Conservation (phyloP, 2,888 invertebrate species). For the Cecidostiba fungosa region DNA sequence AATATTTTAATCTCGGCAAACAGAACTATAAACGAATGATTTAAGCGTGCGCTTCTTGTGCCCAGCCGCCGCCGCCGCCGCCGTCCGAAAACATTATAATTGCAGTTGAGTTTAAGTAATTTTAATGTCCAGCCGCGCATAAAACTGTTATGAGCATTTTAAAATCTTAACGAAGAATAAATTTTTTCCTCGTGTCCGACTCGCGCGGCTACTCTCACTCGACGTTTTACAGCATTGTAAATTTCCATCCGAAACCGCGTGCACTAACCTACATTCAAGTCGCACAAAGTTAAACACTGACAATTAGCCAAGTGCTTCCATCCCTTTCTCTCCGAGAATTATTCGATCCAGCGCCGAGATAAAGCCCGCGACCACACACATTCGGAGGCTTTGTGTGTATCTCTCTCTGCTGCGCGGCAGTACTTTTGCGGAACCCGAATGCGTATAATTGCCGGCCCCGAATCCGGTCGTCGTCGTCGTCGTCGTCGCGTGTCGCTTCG, state of each 20-base stretch:
- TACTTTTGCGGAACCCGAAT: constrained; percentile 31
- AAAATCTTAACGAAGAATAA: constrained; percentile 60
- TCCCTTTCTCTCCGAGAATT: constrained; percentile 29
- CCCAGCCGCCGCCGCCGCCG: neutral
- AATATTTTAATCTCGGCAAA: constrained; percentile 30
- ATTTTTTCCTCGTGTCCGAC: constrained; percentile 46
- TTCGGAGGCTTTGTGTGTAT: neutral
- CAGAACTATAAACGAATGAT: constrained; percentile 48
- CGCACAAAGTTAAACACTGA: constrained; percentile 40
- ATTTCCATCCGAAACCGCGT: constrained; percentile 45
- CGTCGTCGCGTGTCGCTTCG: constrained; percentile 38
- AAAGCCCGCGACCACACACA: constrained; percentile 59
- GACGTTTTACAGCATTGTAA: constrained; percentile 60
- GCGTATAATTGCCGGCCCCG: constrained; percentile 21
- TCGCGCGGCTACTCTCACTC: neutral
- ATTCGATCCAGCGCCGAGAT: constrained; percentile 54
- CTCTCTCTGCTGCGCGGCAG: neutral
- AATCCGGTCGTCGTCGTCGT: constrained; percentile 18
- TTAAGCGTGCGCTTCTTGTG: constrained; percentile 26
- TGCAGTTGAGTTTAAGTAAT: constrained; percentile 43
- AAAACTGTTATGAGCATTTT: constrained; percentile 60
- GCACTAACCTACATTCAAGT: constrained; percentile 57
- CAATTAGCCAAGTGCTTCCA: constrained; percentile 45
- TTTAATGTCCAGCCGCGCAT: constrained; percentile 51
- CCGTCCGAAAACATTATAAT: constrained; percentile 48